phyloP scores from a whole-genome alignment of 2,797 vertebrate genomes.

The Xenops minutus region DNA sequence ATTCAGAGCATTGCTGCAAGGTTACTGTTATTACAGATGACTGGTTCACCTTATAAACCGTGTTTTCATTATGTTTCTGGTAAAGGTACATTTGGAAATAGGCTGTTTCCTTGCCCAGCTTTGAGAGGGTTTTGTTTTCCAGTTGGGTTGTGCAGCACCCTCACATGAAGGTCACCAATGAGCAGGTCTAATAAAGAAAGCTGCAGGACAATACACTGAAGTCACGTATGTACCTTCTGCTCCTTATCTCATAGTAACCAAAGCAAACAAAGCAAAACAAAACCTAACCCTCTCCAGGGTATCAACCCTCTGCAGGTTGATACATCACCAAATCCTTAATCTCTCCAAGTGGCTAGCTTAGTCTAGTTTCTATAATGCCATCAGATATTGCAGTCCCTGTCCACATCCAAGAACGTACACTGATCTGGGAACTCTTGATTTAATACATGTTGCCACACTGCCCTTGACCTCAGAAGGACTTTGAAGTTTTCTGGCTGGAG shows the following conservation, averaged over 20 bases:
- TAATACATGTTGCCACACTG: slow-evolving; percentile 43
- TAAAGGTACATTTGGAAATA: not conserved
- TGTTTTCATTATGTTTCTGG: not conserved
- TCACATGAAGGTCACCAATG: not conserved
- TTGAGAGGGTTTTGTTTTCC: not conserved
- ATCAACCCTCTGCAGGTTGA: not conserved
- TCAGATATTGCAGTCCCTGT: not conserved
- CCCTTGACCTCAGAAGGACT: slow-evolving; percentile 50
- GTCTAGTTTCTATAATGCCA: not conserved
- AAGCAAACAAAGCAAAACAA: not conserved
- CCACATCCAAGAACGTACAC: not conserved
- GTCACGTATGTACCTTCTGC: not conserved
- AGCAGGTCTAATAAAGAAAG: not conserved
- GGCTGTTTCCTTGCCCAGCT: not conserved
- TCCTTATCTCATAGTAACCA: not conserved
- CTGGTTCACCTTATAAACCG: not conserved
- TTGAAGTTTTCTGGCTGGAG: slow-evolving; percentile 61
- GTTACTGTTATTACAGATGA: not conserved
- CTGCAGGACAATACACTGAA: not conserved
- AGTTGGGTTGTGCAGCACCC: not conserved
- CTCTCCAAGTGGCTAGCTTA: slow-evolving; percentile 8
- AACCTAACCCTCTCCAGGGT: not conserved
- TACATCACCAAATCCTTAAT: not conserved
- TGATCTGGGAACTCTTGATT: slow-evolving; percentile 55
- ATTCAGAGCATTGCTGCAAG: not conserved